A percentile compares a stretch with the other conserved stretches of the same genome.
phyloP scores from a whole-genome alignment of 2,113 vertebrate species.

The Podarcis raffonei region DNA sequence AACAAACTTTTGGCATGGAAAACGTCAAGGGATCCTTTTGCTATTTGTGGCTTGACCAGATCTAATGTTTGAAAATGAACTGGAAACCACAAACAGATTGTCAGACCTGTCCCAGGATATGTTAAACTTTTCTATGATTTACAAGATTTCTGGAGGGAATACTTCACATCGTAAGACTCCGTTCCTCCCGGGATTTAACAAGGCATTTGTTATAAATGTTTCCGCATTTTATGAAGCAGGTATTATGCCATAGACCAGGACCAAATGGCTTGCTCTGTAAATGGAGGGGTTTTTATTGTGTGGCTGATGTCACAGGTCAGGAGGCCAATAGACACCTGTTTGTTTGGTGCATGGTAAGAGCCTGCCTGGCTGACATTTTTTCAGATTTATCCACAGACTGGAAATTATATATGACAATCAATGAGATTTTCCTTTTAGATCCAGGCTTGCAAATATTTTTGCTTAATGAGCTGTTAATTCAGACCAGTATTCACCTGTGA shows the following conservation, averaged over 20 bases:
- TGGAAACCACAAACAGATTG: constrained; percentile 71
- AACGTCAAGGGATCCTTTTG: constrained; percentile 28
- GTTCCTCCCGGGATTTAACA: constrained; percentile 53
- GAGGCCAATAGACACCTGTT: constrained; percentile 68
- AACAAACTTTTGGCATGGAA: constrained; percentile 17
- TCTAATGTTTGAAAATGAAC: constrained; percentile 36
- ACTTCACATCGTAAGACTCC: constrained; percentile 51
- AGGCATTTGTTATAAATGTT: constrained; percentile 60
- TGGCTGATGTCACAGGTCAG: constrained; percentile 57
- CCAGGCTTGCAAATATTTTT: constrained; percentile 59
- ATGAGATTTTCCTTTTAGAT: constrained; percentile 60
- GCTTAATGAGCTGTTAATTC: constrained; percentile 72
- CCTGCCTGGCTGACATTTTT: constrained; percentile 51
- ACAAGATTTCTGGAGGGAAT: constrained; percentile 59
- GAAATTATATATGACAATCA: constrained; percentile 60
- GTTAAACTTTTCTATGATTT: constrained; percentile 65
- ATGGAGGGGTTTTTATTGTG: constrained; percentile 54
- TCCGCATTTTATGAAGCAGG: constrained; percentile 52
- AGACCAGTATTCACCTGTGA: constrained; percentile 59
- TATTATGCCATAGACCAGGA: constrained; percentile 40
- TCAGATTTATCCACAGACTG: constrained; percentile 66
- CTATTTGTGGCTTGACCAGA: constrained; percentile 51
- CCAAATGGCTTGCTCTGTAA: constrained; percentile 44
- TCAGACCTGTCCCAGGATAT: constrained; percentile 64
- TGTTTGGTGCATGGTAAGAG: constrained; percentile 39